A percentile compares a stretch with the other conserved stretches of the same genome.
phyloP scores from a whole-genome alignment of 2,113 vertebrate species.

The Coptodon rendalli region DNA sequence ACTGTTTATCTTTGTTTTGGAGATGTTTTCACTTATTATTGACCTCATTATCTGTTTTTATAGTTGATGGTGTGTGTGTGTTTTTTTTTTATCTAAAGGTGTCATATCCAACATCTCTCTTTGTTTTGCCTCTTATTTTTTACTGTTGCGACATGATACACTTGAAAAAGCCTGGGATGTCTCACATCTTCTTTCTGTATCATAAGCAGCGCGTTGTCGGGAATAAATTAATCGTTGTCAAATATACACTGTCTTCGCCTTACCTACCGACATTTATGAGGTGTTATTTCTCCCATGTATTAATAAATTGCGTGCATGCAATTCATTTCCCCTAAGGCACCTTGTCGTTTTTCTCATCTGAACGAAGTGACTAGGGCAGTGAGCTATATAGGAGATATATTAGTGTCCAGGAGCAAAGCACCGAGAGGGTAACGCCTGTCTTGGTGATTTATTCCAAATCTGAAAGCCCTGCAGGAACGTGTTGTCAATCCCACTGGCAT shows the following conservation, averaged over 20 bases:
- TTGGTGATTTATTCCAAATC: conserved; percentile 68
- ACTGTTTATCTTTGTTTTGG: neutral
- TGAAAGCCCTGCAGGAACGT: conserved; percentile 42
- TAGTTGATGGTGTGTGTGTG: neutral
- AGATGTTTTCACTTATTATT: neutral
- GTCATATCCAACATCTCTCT: neutral
- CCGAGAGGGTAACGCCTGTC: conserved; percentile 53
- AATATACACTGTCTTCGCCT: neutral
- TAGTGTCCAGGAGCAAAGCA: conserved; percentile 62
- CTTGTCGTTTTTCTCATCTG: conserved; percentile 58
- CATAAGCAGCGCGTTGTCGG: neutral
- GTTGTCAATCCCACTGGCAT: conserved; percentile 64
- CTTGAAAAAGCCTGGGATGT: neutral
- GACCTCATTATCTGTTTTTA: neutral
- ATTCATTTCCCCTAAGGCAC: conserved; percentile 60
- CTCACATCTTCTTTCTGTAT: conserved; percentile 1
- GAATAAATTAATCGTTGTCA: conserved; percentile 56
- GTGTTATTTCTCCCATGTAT: conserved; percentile 51
- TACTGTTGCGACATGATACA: neutral
- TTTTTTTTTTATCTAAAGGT: neutral
- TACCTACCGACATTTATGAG: conserved; percentile 48
- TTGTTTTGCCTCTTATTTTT: neutral
- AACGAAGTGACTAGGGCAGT: conserved; percentile 32
- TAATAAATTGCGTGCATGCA: conserved; percentile 58
- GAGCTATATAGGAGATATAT: conserved; percentile 64